These are phyloP conservation scores for Galaxias olidus DNA, from an alignment of 2,797 vertebrate species.

Conservation along the genomic window DNA sequence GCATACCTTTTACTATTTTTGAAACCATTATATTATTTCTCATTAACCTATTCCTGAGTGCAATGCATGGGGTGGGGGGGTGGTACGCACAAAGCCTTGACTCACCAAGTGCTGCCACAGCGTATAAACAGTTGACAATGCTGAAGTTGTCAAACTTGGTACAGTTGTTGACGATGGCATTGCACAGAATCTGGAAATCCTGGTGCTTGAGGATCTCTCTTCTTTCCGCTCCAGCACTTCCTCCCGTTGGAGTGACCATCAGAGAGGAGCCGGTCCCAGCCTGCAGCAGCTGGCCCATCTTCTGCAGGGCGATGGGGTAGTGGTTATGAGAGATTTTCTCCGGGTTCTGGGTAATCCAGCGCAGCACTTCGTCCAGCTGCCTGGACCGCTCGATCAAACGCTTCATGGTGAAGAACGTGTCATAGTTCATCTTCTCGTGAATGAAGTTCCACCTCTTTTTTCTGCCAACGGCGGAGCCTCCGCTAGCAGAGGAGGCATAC, in stretches of 20 bases:
- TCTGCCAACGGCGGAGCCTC: slow-evolving; percentile 40
- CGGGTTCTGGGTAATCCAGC: slow-evolving; percentile 92
- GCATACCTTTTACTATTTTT: no score
- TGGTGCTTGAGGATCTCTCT: slow-evolving; percentile 70
- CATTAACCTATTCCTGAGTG: no score
- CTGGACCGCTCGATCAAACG: slow-evolving; percentile 87
- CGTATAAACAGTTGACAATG: slow-evolving; percentile 85
- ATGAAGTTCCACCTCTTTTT: slow-evolving; percentile 89
- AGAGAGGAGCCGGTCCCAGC: slow-evolving; percentile 43
- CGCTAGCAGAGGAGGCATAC: neutral
- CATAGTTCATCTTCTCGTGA: slow-evolving; percentile 87
- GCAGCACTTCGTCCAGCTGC: slow-evolving; percentile 85
- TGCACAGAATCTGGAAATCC: slow-evolving; percentile 77
- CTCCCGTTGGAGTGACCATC: neutral
- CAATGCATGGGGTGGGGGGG: no score
- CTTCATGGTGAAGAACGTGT: slow-evolving; percentile 90
- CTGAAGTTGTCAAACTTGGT: slow-evolving; percentile 87
- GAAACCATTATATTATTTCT: no score
- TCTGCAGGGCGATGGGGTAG: slow-evolving; percentile 87
- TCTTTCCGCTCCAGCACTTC: slow-evolving; percentile 9
- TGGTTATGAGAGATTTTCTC: slow-evolving; percentile 87
- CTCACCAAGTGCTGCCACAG: slow-evolving; percentile 81
- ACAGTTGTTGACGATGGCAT: slow-evolving; percentile 77
- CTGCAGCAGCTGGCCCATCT: slow-evolving; percentile 84
- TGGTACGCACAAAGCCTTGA: neutral